These are phyloP conservation scores for Oscheius sp. DNA, from an alignment of 2,888 invertebrate genomes.

Conservation along the genomic window DNA sequence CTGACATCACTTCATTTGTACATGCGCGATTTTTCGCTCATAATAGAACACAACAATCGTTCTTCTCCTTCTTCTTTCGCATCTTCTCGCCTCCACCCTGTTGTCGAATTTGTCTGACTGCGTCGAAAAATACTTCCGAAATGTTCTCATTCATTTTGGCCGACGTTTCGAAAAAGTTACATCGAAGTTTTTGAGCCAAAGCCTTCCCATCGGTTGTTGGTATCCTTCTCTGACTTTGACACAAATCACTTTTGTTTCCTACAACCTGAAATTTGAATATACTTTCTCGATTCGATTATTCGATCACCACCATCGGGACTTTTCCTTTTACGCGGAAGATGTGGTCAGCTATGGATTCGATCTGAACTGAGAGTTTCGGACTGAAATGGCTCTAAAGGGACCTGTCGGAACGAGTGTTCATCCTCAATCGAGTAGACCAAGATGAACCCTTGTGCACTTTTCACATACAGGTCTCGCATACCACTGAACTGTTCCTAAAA, in stretches of 20 bases:
- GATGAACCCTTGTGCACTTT: conserved; percentile 98
- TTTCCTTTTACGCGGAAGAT: conserved; percentile 28
- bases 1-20: neutral
- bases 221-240: conserved; percentile 92
- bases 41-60: conserved; percentile 5
- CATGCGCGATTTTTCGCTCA: neutral
- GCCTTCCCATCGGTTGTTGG: conserved; percentile 85
- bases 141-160: conserved; percentile 99
- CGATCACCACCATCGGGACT: conserved; percentile 87
- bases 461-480: conserved; percentile 99
- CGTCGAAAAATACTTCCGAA: conserved; percentile 80
- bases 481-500: conserved; percentile 94
- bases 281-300: no score
- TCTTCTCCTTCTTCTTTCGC: conserved; percentile 1
- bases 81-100: neutral
- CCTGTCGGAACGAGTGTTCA: conserved; percentile 74
- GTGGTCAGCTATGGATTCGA: conserved; percentile 28
- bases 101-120: conserved; percentile 28
- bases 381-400: neutral
- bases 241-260: conserved; percentile 98
- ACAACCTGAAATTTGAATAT: conserved; percentile 76
- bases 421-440: conserved; percentile 99
- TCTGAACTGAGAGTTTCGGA: neutral
- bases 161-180: conserved; percentile 99
- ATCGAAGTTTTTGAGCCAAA: conserved; percentile 86